Evolutionary conservation across 2,888 invertebrate genomes (phyloP).

Genomic region (Aphodius granarius): DNA sequence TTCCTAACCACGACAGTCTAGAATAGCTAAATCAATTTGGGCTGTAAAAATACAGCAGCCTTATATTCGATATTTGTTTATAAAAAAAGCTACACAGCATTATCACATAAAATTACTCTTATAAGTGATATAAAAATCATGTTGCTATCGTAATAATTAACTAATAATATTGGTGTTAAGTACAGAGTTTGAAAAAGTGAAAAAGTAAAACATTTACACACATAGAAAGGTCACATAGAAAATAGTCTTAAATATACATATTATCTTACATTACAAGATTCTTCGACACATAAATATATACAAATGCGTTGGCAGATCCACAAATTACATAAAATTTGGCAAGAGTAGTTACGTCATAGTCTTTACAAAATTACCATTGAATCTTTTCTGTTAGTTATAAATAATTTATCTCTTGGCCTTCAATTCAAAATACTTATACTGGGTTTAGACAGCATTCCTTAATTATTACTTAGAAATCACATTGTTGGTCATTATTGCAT

Average conservation of each 20-base stretch:
- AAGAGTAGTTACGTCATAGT: background rate
- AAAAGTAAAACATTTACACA: background rate
- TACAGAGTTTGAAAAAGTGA: background rate
- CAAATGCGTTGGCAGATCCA: background rate
- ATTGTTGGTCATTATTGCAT: too few relatives aligned
- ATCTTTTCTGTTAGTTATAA: background rate
- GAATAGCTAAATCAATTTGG: background rate
- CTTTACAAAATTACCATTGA: background rate
- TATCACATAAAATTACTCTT: slow-evolving; percentile 9
- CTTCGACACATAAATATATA: background rate
- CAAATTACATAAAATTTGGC: background rate
- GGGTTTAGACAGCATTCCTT: too few relatives aligned
- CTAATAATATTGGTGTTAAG: background rate
- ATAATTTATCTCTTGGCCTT: too few relatives aligned
- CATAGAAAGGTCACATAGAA: background rate
- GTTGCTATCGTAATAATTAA: background rate
- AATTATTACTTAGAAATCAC: too few relatives aligned
- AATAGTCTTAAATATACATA: background rate
- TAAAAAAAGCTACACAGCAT: slow-evolving; percentile 10
- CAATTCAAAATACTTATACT: too few relatives aligned
- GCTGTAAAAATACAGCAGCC: background rate
- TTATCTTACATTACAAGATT: background rate
- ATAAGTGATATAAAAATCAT: background rate
- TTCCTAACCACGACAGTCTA: background rate
- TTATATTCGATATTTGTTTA: slow-evolving; percentile 5